A percentile compares a stretch with the other conserved stretches of the same genome.
These are phyloP conservation scores for Connochaetes taurinus DNA, from an alignment of 2,113 vertebrate genomes.

Conservation along the genomic window DNA sequence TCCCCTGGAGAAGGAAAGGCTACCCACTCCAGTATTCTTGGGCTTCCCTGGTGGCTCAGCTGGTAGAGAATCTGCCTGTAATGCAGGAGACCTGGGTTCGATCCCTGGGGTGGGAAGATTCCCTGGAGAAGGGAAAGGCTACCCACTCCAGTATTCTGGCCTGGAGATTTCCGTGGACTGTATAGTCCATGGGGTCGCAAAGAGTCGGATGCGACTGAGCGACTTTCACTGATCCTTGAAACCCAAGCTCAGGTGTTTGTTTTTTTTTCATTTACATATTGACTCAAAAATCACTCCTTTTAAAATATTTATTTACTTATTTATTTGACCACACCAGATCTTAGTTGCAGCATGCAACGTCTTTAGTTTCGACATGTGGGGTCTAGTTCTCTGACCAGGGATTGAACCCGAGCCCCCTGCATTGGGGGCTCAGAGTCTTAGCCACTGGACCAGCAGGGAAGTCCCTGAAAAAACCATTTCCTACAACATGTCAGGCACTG, in stretches of 20 bases:
- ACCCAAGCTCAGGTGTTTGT: not conserved
- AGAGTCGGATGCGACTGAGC: accelerated
- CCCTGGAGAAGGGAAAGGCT: no score
- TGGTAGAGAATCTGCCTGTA: not conserved
- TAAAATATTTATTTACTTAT: not conserved
- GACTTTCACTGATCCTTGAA: not conserved
- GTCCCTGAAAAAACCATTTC: not conserved
- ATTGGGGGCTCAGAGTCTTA: not conserved
- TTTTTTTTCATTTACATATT: not conserved
- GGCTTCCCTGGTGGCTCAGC: not conserved
- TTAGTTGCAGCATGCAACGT: not conserved
- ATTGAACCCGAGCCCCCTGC: not conserved
- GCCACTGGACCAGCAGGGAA: not conserved
- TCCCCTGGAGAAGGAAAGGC: no score
- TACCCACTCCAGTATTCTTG: no score
- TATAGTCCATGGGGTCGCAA: accelerated
- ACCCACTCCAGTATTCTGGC: not conserved
- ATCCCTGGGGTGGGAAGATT: no score
- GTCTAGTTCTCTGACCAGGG: not conserved
- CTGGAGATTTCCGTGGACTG: not conserved
- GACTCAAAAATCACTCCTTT: not conserved
- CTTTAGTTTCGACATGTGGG: not conserved
- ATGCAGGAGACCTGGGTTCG: accelerated
- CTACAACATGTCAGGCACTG: no score
- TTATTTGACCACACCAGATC: not conserved